phyloP scores from a whole-genome alignment of 1,140 invertebrate species.

The Drosophila nigrodunni region DNA sequence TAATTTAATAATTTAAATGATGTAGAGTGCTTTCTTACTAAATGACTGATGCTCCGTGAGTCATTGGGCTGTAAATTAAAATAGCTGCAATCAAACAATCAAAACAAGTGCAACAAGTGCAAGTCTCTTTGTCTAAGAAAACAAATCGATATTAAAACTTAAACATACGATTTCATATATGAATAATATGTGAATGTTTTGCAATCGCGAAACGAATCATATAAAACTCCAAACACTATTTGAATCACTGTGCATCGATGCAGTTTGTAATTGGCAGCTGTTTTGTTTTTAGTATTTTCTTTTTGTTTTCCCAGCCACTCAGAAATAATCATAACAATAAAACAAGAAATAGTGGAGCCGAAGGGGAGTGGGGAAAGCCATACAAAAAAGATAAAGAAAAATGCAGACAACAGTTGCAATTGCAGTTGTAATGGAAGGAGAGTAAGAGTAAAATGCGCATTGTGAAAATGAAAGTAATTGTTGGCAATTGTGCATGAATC shows the following conservation, averaged over 20 bases:
- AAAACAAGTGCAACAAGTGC: neutral
- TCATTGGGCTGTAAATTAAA: no score
- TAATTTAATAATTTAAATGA: no score
- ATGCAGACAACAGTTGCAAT: slow-evolving; percentile 9
- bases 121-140: neutral
- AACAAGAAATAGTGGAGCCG: neutral
- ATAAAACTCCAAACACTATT: neutral
- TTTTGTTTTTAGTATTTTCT: neutral
- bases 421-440: neutral
- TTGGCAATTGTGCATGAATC: slow-evolving; percentile 29
- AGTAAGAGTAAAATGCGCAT: slow-evolving; percentile 34
- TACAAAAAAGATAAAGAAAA: slow-evolving; percentile 9
- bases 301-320: slow-evolving; percentile 1
- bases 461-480: slow-evolving; percentile 79
- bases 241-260: slow-evolving; percentile 1
- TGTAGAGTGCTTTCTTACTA: no score
- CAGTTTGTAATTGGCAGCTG: slow-evolving; percentile 8
- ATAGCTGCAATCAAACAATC: no score
- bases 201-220: neutral
- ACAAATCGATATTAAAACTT: neutral
- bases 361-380: neutral
- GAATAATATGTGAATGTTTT: neutral
- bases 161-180: neutral
- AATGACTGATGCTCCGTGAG: no score
- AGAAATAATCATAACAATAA: slow-evolving; percentile 5